Conservation (phyloP, 2,888 invertebrate species). For the Spodoptera littoralis region DNA sequence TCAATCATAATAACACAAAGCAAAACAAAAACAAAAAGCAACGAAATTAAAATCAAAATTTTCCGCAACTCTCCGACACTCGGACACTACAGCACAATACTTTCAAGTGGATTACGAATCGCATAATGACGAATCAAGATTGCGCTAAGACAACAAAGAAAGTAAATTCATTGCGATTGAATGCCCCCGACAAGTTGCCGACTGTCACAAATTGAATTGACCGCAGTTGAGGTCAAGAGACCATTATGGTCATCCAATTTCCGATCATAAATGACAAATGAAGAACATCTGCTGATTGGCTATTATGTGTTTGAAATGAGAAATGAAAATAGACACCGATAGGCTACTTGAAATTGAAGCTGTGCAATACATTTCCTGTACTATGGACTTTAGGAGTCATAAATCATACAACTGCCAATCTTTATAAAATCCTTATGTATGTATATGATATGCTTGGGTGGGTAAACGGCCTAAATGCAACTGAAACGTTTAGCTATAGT, state of each 20-base stretch:
- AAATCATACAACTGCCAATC: too few relatives aligned
- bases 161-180: conserved; percentile 59
- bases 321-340: conserved; percentile 2
- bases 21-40: not conserved
- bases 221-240: conserved; percentile 64
- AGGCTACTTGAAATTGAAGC: not conserved
- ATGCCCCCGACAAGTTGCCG: conserved; percentile 41
- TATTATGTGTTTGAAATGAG: conserved; percentile 13
- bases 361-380: not conserved
- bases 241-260: conserved; percentile 46
- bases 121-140: conserved; percentile 45
- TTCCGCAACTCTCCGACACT: conserved; percentile 16
- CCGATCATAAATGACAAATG: conserved; percentile 42
- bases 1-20: conserved; percentile 1
- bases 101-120: conserved; percentile 33
- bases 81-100: conserved; percentile 3
- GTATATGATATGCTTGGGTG: too few relatives aligned
- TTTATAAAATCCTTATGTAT: too few relatives aligned
- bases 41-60: conserved; percentile 17
- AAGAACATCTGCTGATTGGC: conserved; percentile 18
- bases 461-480: not conserved
- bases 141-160: conserved; percentile 54
- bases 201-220: conserved; percentile 69
- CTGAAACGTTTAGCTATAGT: not conserved
- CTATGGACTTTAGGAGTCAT: too few relatives aligned